Base-by-base conservation (phyloP, 2,888 invertebrate genomes). In the Nycteola revayana region DNA sequence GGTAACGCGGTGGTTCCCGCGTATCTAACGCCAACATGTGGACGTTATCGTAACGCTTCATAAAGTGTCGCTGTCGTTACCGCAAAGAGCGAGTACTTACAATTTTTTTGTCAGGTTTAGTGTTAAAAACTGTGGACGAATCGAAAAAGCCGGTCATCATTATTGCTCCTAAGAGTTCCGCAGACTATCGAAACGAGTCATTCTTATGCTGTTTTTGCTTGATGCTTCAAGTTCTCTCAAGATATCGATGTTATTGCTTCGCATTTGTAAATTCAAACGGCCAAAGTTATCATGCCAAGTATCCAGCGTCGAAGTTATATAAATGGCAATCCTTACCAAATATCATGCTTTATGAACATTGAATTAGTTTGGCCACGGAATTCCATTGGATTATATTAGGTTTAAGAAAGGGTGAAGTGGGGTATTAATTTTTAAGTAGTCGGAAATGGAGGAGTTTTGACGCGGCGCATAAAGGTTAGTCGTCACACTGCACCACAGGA, bases 1-100 rank as follows among this genome's bases (percentile, higher is more conserved):
- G 64, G 54, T 60, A 49, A 48, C 60, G 46, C 52, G 53, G 66
- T 71, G 69, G 68, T 76, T 75, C 75, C 76, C 76, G 72, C 74
- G 64, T 64, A 60, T 56, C 62, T 55, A 61, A 60, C 70, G 62
- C 64, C 48, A 45, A 49, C 61, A 65, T 63, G 61, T 61, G 56
- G 49, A 46, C 47, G 36, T 47, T 45, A 43, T 54, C 38, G 37
- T 49, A 51, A 42, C 52, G 41, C 38, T 49, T 49, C 38, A 37
- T 36, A 40, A 49, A 56, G 51, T 57, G 49, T 55, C 44, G 42
- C 43, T 42, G 30, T 49, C 37, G 39, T 42, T 50, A 46, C 49
- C 38, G 52, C 51, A 52, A 61, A 52, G 42, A 56, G 52, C 57
- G 47, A 57, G 50, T 59, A 56, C 21, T 14, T 14, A 14, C 40